A percentile compares a stretch with the other conserved stretches of the same genome.
Conservation (phyloP, 2,113 vertebrate genomes). For the Siniperca chuatsi region DNA sequence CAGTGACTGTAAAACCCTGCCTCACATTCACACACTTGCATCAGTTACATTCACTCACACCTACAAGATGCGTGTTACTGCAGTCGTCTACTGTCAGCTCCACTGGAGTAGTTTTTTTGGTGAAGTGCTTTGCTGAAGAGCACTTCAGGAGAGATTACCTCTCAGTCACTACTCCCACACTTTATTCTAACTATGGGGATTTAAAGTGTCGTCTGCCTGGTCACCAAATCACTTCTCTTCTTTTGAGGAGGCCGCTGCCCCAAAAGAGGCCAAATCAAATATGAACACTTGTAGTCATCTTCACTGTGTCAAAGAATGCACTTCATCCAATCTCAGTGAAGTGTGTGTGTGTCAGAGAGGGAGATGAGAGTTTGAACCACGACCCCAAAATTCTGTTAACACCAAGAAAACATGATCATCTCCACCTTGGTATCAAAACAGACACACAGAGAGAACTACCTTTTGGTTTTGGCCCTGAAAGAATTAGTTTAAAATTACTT, state of each 20-base stretch:
- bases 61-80: constrained; percentile 34
- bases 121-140: constrained; percentile 72
- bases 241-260: constrained; percentile 37
- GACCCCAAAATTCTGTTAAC: constrained; percentile 32
- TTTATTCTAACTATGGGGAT: constrained; percentile 53
- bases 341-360: constrained; percentile 15
- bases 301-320: constrained; percentile 14
- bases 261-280: constrained; percentile 36
- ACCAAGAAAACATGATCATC: constrained; percentile 6
- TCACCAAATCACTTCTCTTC: constrained; percentile 56
- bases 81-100: constrained; percentile 38
- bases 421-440: too few relatives aligned
- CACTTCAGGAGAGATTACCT: constrained; percentile 73
- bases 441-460: too few relatives aligned
- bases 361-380: constrained; percentile 24
- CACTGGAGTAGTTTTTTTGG: constrained; percentile 9
- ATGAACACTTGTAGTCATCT: constrained; percentile 33
- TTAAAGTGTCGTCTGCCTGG: constrained; percentile 59
- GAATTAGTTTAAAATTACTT: too few relatives aligned
- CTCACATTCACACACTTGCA: constrained; percentile 12
- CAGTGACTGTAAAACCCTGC: neutral
- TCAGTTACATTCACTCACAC: constrained; percentile 28
- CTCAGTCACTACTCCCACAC: constrained; percentile 55
- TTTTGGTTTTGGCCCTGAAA: too few relatives aligned
- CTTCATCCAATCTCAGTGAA: constrained; percentile 35